These are phyloP conservation scores for Macrophya alboannulata DNA, from an alignment of 2,888 invertebrate species.

Conservation along the genomic window DNA sequence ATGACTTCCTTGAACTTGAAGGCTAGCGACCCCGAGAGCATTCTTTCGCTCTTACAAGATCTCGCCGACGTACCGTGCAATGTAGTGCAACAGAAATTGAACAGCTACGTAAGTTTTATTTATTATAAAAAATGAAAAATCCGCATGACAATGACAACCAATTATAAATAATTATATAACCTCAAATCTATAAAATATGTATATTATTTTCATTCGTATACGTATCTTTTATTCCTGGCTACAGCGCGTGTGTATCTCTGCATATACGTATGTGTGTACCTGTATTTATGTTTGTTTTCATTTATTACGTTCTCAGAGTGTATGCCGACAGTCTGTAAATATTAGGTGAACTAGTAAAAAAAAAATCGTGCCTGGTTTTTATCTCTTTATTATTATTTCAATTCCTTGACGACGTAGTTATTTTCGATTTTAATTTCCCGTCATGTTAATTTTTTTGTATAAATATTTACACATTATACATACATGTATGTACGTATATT, in stretches of 20 bases:
- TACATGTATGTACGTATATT: not conserved
- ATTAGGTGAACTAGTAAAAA: constrained; percentile 19
- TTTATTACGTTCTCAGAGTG: constrained; percentile 22
- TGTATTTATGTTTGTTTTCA: constrained; percentile 38
- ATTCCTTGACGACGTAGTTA: constrained; percentile 21
- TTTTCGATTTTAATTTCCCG: not conserved
- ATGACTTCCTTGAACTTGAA: constrained; percentile 62
- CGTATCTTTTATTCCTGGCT: not conserved
- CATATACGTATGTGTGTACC: not conserved
- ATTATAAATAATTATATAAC: constrained; percentile 39
- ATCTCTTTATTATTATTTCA: constrained; percentile 2
- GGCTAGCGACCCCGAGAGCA: constrained; percentile 60
- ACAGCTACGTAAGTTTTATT: constrained; percentile 82
- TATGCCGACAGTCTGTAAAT: constrained; percentile 38
- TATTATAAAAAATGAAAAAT: not conserved
- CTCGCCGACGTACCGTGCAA: constrained; percentile 71
- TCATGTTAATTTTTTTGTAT: not conserved
- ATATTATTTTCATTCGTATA: constrained; percentile 18
- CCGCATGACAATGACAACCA: not conserved
- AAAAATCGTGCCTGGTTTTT: not conserved
- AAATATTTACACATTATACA: not conserved
- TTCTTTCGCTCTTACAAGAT: constrained; percentile 70
- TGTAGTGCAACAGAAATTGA: constrained; percentile 83
- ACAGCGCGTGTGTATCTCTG: not conserved
- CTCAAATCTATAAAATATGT: constrained; percentile 30